Base-by-base conservation (phyloP, 2,797 vertebrate species). In the Syndactyla subalaris region DNA sequence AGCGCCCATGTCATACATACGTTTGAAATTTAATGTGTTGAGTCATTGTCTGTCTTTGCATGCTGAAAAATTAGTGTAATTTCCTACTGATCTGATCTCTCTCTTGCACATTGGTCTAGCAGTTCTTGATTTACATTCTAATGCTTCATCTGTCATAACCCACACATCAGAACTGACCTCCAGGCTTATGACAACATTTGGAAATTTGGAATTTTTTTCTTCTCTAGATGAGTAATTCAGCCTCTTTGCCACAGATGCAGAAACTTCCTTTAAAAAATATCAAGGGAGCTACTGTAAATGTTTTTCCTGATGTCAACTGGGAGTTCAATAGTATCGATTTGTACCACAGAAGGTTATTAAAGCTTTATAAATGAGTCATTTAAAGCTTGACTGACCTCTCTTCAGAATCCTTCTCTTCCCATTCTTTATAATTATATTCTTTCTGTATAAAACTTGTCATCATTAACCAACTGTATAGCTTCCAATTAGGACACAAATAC, bases 371-470 rank as follows among this genome's bases (percentile, higher is more conserved):
- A 93, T 79, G 77, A 95, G 63, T 96, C 88, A 90, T 85, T 94
- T 95, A 92, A 92, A 94, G 88, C 80, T 90, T 87, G 91, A 88
- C 70, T 94, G 95, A 94, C 91, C 92, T 96, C 92, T 81, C 73
- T 76, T 95, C 89, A 92, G 71, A 93, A 85, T 85, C 38, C 32
- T 78, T 90, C 75, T 89, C 52, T 88, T 81, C 36, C 57, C 46
- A 71, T 93, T 95, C 89, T 94, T 90, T 92, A 34, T 71, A 86
- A 92, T 95, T 86, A 84, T 20, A 74, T 63, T 83, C 72, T 85
- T 74, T 92, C 94, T 93, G 43, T 87, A 79, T 61, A 85, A 95
- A 92, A 89, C 74, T 91, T 96, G 88, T 93, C 74, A 94, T 96
- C 91, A 79, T 96, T 93, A 96, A 79, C 91, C 57, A 85, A 55